Evolutionary conservation across 2,797 vertebrate species (phyloP).

Genomic region (Fistularia commersonii): DNA sequence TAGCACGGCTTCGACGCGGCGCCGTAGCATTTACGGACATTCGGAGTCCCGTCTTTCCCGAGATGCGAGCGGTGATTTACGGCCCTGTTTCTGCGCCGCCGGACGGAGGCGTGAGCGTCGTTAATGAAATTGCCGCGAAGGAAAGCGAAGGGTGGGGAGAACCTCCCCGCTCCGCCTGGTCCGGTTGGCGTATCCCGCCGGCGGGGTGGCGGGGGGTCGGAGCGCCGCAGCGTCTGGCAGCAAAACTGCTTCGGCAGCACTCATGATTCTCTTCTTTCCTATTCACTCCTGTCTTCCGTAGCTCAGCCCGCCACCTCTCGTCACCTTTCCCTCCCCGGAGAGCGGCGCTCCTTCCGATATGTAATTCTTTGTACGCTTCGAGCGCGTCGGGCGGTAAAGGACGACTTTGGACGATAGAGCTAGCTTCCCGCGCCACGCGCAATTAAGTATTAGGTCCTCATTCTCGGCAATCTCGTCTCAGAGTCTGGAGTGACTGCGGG

Average conservation of each 20-base stretch:
- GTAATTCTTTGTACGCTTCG: constrained; percentile 15
- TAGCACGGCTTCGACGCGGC: constrained; percentile 65
- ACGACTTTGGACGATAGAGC: constrained; percentile 19
- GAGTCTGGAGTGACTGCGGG: constrained; percentile 47
- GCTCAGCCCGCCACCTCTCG: constrained; percentile 22
- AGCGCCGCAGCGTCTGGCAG: constrained; percentile 39
- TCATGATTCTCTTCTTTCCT: constrained; percentile 18
- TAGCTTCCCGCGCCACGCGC: constrained; percentile 15
- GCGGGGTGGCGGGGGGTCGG: constrained; percentile 24
- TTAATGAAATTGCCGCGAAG: constrained; percentile 53
- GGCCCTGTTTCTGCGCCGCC: constrained; percentile 34
- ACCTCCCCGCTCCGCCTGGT: constrained; percentile 29
- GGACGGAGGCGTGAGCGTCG: constrained; percentile 43
- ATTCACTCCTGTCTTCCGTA: constrained; percentile 31
- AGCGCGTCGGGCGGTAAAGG: constrained; percentile 3
- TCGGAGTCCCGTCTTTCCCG: constrained; percentile 49
- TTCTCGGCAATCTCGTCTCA: constrained; percentile 46
- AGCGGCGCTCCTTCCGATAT: constrained; percentile 14
- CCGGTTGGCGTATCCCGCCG: constrained; percentile 36
- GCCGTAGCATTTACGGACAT: constrained; percentile 54
- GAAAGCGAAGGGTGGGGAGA: constrained; percentile 39
- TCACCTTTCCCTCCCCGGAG: constrained; percentile 22
- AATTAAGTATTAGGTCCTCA: constrained; percentile 15
- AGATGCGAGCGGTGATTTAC: constrained; percentile 45
- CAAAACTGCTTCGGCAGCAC: constrained; percentile 46